Evolutionary conservation across 2,113 vertebrate genomes (phyloP).

Genomic region (Neomonachus schauinslandi): DNA sequence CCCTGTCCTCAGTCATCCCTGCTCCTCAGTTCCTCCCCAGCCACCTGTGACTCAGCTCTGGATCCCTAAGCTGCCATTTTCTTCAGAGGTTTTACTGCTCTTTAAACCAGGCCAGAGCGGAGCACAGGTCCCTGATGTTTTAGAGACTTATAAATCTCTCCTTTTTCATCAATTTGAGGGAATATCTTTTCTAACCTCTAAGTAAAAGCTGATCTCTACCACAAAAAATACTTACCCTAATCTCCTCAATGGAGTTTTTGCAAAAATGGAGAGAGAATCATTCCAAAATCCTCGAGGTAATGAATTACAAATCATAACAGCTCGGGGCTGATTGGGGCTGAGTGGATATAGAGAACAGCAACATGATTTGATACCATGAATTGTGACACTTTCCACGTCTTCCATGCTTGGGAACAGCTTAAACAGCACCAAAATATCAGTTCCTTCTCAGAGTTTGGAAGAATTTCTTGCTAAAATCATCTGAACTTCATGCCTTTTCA

Average conservation of each 20-base stretch:
- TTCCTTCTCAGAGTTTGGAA: neutral
- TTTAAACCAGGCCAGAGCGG: neutral
- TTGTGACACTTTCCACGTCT: slow-evolving; percentile 28
- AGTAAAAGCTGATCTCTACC: neutral
- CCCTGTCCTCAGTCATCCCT: neutral
- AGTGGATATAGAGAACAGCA: neutral
- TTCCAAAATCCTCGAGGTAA: neutral
- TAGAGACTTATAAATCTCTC: neutral
- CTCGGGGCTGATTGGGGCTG: neutral
- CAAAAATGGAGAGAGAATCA: neutral
- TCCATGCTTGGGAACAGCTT: neutral
- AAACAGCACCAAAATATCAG: neutral
- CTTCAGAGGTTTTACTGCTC: neutral
- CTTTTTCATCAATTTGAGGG: neutral
- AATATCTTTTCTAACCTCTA: neutral
- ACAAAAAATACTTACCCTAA: slow-evolving; percentile 27
- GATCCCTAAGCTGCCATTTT: neutral
- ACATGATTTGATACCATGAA: slow-evolving; percentile 25
- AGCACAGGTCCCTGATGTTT: neutral
- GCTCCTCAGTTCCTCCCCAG: neutral
- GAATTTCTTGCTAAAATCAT: neutral
- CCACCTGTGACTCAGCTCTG: neutral
- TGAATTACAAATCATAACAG: neutral
- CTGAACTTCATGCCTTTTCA: neutral
- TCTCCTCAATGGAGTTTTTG: slow-evolving; percentile 27